Evolutionary conservation across 2,888 invertebrate genomes (phyloP), one percentile per base, ranked within the genome.

Genomic region (Germaria angustata): DNA sequence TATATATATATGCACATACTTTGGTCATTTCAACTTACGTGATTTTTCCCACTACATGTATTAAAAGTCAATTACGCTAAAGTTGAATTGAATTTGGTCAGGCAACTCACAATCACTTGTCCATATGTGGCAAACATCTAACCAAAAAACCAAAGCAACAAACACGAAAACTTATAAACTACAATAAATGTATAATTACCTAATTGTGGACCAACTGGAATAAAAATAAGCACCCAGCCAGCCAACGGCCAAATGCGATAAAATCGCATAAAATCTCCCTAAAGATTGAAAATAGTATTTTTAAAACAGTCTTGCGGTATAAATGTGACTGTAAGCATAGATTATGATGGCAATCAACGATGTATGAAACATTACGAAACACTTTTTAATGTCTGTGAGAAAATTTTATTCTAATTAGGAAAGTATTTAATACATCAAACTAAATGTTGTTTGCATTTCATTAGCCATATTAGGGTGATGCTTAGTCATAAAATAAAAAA

Each of bases 381-480:
- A 77, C 76, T 77, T 81, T 81, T 77, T n/a, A 66, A 66, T 81
- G 66, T 76, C 59, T 71, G 76, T 81, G 69, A 66, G 76, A 81
- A 81, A 80, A 59, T n/a, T 20, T 8, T 61, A 65, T 71, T 71
- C 46, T 80, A 59, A 61, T 55, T 39, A 39, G 66, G 46, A 63
- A 73, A 53, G 17, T 17, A 49, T 65, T 49, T 28, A 49, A 28
- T 41, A 20, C 15, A 34, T 55, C 6, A 34, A 55, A 20, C 34
- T 34, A 61, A 39, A 24, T 22, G 8, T 39, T 69, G 32, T 34
- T n/a, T n/a, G 6, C 44, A 2, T 44, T 2, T 20, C 3, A 39
- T n/a, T 73, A 32, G 44, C 41, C 5, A 28, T 3, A 61, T 61
- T 72, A 63, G 61, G 72, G 51, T 28, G 51, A 1, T 17, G 2